Conservation (phyloP, 2,797 vertebrate species). For the Pseudochirops corinnae region DNA sequence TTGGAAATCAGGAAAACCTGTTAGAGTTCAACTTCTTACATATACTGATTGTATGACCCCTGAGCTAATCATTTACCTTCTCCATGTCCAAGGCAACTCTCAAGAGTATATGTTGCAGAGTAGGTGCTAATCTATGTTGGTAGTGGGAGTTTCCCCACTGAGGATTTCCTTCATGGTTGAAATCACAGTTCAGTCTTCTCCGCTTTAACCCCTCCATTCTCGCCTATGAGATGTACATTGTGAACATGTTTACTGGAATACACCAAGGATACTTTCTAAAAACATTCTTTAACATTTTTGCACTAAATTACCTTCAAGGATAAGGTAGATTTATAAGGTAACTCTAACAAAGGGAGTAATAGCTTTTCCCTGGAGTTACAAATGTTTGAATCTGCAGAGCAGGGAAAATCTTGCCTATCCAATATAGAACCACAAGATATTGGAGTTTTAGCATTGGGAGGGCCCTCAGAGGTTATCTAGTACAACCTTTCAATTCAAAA, state of each 20-base stretch:
- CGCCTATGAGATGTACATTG: neutral
- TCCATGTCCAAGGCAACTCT: neutral
- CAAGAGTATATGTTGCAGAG: neutral
- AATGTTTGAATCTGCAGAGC: neutral
- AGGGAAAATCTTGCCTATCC: rapidly evolving
- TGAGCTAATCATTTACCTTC: neutral
- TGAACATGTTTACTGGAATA: neutral
- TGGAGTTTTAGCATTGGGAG: neutral
- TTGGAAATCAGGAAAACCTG: neutral
- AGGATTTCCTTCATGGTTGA: neutral
- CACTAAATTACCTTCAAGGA: neutral
- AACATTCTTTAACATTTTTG: neutral
- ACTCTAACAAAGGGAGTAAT: neutral
- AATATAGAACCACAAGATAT: neutral
- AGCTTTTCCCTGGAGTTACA: neutral
- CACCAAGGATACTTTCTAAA: neutral
- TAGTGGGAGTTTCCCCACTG: neutral
- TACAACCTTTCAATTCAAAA: neutral
- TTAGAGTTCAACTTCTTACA: neutral
- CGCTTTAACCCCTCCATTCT: neutral
- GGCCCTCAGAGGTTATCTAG: neutral
- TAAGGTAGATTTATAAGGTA: neutral
- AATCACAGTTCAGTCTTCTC: neutral
- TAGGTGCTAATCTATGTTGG: neutral
- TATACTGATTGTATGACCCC: neutral